Evolutionary conservation across 2,113 vertebrate species (phyloP), one percentile per base, ranked within the genome.

Genomic region (Ranitomeya variabilis): DNA sequence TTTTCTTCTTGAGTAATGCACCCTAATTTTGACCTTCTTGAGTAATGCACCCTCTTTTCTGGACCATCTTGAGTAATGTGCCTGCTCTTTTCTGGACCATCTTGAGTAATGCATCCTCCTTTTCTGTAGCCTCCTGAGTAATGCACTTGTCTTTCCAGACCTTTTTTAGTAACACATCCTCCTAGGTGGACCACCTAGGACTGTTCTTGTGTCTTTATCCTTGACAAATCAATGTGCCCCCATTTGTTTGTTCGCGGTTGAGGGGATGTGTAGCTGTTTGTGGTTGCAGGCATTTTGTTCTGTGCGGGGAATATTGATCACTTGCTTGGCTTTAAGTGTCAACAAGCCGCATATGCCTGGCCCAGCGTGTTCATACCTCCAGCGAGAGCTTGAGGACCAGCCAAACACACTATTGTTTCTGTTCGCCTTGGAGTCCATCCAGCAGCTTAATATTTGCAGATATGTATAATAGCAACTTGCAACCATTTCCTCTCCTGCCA

Each of bases 321-420:
- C 45, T 19, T 54, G 19, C 62, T 83, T 84, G 45, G 81, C 59
- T 23, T 67, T 23, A 55, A 71, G 60, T 69, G 31, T 84, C 82
- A 84, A 71, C 82, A 84, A 84, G 51, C 64, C 64, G 7, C 64
- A 84, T 51, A 84, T 84, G 82, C 82, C 82, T 69, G 66, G 19
- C 82, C 64, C 82, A 71, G 57, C 69, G 8, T 62, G 57, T n/a
- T 45, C 16, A 6, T 64, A 51, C 69, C 73, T 45, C 57, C 69
- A 6, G 45, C 31, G 37, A 79, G 86, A 11, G 31, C 67, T 82
- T 45, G 64, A 57, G 79, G 64, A 73, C 9, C 5, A 14, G 66
- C 55, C 87, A 62, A 60, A 74, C 66, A 73, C 67, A 73, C 51
- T 59, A 71, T 59, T 82, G 62, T 76, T 82, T 79, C 60, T 88